Base-by-base conservation (phyloP, 2,888 invertebrate genomes). In the Anticlea derivata region DNA sequence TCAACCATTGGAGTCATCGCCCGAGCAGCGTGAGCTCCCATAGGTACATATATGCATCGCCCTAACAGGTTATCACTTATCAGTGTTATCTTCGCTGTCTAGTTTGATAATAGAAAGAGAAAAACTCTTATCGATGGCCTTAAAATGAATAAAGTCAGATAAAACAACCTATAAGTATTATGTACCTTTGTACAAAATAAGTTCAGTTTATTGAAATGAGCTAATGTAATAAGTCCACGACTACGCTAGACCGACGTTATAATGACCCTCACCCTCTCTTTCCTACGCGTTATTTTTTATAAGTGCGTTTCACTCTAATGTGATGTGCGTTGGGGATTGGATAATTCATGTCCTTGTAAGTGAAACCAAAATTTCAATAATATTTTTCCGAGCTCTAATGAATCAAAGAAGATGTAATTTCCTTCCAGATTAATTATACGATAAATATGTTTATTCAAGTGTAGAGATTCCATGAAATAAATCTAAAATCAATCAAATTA, bases 271-370 rank as follows among this genome's bases (percentile, higher is more conserved):
- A 52, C 40, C 48, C 12, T 76, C 67, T 67, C 69, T 61, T 58
- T 80, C 61, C 39, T 7, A 50, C 60, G 8, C 46, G 43, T 1
- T 0, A 1, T 5, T 22, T 26, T 33, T 22, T 22, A 26, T 80
- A 78, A 73, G 46, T 61, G 13, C 57, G 22, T 85, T 77, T 73
- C 80, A 58, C 50, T 83, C 76, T 74, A 55, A 74, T 84, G 82
- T 68, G 79, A 77, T 88, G 89, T 87, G 78, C 70, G 64, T 41
- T 58, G 51, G 58, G 68, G 77, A 86, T 85, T 83, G 86, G 88
- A 24, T 45, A 24, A 17, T 29, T 7, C 23, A 44, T 48, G 35
- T 7, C 53, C 53, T 49, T 55, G 55, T 24, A 11, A 34, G 6
- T 8, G 5, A 38, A 30, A 2, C 6, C 33, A 12, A 11, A 31